Evolutionary conservation across 2,797 vertebrate species (phyloP), one percentile per base, ranked within the genome.

Genomic region (Sciurus carolinensis): DNA sequence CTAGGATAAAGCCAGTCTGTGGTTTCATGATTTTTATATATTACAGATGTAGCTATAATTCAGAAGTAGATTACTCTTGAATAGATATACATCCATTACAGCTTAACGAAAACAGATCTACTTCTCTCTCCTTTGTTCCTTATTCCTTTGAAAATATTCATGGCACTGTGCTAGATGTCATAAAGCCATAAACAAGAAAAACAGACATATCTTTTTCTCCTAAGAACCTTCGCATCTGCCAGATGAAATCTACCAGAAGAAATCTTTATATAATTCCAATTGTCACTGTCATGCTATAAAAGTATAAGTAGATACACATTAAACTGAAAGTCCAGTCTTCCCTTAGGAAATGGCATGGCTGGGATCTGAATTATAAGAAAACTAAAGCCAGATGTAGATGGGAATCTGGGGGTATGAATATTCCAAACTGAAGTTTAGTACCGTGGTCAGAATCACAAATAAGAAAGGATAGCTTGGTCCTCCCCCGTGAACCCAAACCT

Each of bases 1-100:
- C 52, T 11, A 87, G 36, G 67, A 83, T 93, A 94, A 75, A 94
- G 20, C 3, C 52, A 33, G 11, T 47, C 79, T 87, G n/a, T 93
- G 47, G 4, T 17, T 81, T 26, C 11, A 36, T n/a, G n/a, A 26
- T 79, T 59, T 92, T 87, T 79, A 83, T 44, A 42, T 44, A 69
- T 77, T 88, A 80, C 50, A 95, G 75, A 71, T 93, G 82, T 62
- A 79, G 81, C 77, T 94, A 52, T 80, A 96, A 87, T 79, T 94
- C 82, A 93, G 7, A 95, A 79, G n/a, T 75, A 72, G 79, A 80
- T 90, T 52, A 9, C 22, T 64, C 66, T 91, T 67, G 30, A 94
- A 28, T 94, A 88, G 36, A 82, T 66, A 85, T 13, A 17, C 14
- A 91, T 86, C 28, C 14, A 54, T 79, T 59, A 20, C 10, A 80